Evolutionary conservation across 2,113 vertebrate genomes (phyloP).

Genomic region (Poecile atricapillus): DNA sequence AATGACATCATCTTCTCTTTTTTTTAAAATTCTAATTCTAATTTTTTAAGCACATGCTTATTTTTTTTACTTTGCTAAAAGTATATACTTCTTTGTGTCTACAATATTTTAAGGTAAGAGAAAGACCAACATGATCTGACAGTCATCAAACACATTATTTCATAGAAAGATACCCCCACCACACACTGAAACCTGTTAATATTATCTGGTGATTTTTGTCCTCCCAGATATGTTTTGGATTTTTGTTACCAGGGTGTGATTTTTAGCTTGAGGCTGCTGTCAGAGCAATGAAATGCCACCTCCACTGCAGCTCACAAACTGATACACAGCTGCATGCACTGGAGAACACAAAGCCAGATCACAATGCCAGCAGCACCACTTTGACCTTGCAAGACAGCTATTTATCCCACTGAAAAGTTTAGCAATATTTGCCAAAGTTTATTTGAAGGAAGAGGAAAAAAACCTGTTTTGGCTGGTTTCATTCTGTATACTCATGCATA

Average conservation of each 20-base stretch:
- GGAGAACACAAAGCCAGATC: background rate
- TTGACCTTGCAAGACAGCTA: background rate
- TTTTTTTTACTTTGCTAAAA: background rate
- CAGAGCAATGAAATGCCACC: background rate
- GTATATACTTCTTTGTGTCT: background rate
- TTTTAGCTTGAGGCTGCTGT: background rate
- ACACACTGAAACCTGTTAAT: background rate
- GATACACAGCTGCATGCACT: background rate
- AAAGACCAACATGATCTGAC: fast-evolving
- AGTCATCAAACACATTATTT: background rate
- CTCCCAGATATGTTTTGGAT: background rate
- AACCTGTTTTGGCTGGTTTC: background rate
- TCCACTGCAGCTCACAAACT: background rate
- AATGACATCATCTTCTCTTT: background rate
- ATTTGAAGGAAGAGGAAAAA: background rate
- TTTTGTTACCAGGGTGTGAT: background rate
- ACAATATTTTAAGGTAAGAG: background rate
- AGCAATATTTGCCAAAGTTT: background rate
- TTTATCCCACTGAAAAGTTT: background rate
- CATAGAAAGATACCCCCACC: background rate
- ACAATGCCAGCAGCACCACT: background rate
- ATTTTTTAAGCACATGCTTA: background rate
- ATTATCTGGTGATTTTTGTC: background rate
- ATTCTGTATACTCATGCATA: background rate
- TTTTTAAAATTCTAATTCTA: background rate